Base-by-base conservation (phyloP, 2,113 vertebrate species). In the Nyctereutes procyonoides region DNA sequence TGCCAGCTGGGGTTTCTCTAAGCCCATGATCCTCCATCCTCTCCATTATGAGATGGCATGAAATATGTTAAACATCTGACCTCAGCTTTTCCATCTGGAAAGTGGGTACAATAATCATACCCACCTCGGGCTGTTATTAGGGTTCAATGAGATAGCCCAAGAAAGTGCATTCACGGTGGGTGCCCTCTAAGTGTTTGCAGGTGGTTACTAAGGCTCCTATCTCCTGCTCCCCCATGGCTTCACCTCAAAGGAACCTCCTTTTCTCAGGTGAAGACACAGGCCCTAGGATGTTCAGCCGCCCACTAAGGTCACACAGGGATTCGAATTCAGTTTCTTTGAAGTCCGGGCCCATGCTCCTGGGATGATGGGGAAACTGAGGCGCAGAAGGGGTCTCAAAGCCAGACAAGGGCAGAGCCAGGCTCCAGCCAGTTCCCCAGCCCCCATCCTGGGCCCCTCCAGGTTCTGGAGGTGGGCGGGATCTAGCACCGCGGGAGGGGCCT, bases 401-500 rank as follows among this genome's bases (percentile, higher is more conserved):
- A 71, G 60, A 79, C 67, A 84, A 87, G 93, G 89, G 74, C 83
- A 87, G 17, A 3, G 9, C 62, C 38, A 4, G 62, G 56, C 87
- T 90, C 63, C 83, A 79, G 69, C 67, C 35, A 20, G 88, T 1
- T 10, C 0, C 16, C 87, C 8, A 53, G 8, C 81, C 89, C 98
- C 90, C 93, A 20, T 43, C 77, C 63, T 65, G 43, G 97, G 96
- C 87, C 96, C 84, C 96, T 95, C 79, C 82, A 96, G 97, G 98
- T 96, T 96, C 86, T 77, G 14, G 91, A 12, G 55, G 79, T 15
- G 4, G 95, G 15, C 43, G 35, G 19, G 56, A 97, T 95, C 58
- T 0, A n/a, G 96, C 69, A 16, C 0, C 3, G 87, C 1, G 69
- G 97, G 98, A 88, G 95, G 20, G 94, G 95, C 96, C 82, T 91